phyloP scores from a whole-genome alignment of 2,888 invertebrate species.

The Platycheirus albimanus region DNA sequence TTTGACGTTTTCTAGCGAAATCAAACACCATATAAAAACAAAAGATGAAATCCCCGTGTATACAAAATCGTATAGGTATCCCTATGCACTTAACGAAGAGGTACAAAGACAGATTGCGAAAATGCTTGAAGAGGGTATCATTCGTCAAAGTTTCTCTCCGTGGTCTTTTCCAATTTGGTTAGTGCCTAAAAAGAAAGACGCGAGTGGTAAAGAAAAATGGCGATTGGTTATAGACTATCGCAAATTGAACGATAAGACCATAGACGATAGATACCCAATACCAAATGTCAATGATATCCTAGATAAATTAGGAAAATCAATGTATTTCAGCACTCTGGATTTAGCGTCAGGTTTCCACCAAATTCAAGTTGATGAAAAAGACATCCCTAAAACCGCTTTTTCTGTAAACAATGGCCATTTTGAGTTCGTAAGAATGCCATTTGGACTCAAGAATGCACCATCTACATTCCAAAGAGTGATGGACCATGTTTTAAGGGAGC shows the following conservation, averaged over 20 bases:
- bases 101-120: slow-evolving; percentile 21
- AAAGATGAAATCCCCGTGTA: slow-evolving; percentile 33
- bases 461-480: slow-evolving; percentile 33
- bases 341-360: too few species aligned
- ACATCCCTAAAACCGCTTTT: slow-evolving; percentile 18
- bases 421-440: too few species aligned
- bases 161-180: slow-evolving; percentile 45
- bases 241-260: too few species aligned
- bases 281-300: slow-evolving; percentile 40
- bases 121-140: slow-evolving; percentile 25
- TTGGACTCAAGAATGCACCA: too few species aligned
- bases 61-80: slow-evolving; percentile 33
- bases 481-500: slow-evolving; percentile 20
- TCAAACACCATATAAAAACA: slow-evolving; percentile 34
- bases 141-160: slow-evolving; percentile 50
- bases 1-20: neutral
- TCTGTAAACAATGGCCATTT: slow-evolving; percentile 24
- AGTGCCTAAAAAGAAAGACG: slow-evolving; percentile 35
- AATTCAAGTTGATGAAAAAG: too few species aligned
- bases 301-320: too few species aligned
- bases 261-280: slow-evolving; percentile 27
- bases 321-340: too few species aligned
- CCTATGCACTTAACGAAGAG: slow-evolving; percentile 34
- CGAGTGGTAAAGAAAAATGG: slow-evolving; percentile 23
- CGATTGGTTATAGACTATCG: slow-evolving; percentile 24